A percentile compares a stretch with the other conserved stretches of the same genome.
phyloP scores from a whole-genome alignment of 2,113 vertebrate species.

The Glaucidium brasilianum region DNA sequence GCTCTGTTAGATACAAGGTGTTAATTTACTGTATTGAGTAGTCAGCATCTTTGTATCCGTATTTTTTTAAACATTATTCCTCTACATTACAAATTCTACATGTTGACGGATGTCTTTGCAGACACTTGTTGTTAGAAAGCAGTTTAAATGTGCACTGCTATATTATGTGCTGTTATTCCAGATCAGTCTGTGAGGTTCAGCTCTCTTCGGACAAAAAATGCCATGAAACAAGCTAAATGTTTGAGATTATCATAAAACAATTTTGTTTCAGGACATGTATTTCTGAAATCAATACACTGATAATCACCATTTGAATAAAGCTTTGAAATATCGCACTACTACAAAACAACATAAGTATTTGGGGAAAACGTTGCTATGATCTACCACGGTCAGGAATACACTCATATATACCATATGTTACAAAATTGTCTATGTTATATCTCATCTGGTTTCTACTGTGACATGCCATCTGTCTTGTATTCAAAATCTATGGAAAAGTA shows the following conservation, averaged over 20 bases:
- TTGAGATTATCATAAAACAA: not conserved
- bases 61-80: not conserved
- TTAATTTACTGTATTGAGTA: not conserved
- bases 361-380: not conserved
- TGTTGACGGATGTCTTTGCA: not conserved
- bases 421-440: not conserved
- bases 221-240: not conserved
- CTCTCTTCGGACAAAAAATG: not conserved
- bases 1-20: not conserved
- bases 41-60: not conserved
- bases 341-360: not conserved
- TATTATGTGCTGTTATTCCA: constrained; percentile 78
- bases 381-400: not conserved
- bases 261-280: not conserved
- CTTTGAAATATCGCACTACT: not conserved
- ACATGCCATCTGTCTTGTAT: not conserved
- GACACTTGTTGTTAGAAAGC: not conserved
- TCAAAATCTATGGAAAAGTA: not conserved
- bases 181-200: not conserved
- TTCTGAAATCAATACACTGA: not conserved
- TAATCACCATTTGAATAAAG: not conserved
- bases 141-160: not conserved
- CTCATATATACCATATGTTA: not conserved
- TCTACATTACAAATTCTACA: not conserved
- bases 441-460: not conserved